These are phyloP conservation scores for Volucella inflata DNA, from an alignment of 2,888 invertebrate species.

Conservation along the genomic window DNA sequence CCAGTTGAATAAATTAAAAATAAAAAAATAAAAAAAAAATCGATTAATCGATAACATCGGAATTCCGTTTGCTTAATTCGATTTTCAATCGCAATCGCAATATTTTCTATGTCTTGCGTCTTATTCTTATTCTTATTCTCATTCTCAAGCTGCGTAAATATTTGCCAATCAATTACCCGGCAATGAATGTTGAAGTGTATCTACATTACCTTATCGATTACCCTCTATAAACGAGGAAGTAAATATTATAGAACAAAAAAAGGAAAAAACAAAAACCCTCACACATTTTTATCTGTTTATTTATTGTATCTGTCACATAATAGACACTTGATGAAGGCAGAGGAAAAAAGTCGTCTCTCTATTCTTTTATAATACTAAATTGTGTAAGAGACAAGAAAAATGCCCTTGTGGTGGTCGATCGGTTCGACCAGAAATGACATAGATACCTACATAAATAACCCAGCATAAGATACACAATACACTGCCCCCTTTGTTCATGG, in stretches of 20 bases:
- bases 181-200: slow-evolving; percentile 53
- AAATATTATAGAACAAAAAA: slow-evolving; percentile 30
- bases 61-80: too few species aligned
- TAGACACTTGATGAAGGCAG: background rate
- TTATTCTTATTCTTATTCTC: background rate
- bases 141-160: slow-evolving; percentile 28
- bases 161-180: slow-evolving; percentile 50
- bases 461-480: slow-evolving; percentile 10
- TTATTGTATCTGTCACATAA: slow-evolving; percentile 30
- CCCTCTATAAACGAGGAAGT: slow-evolving; percentile 57
- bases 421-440: slow-evolving; percentile 26
- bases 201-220: slow-evolving; percentile 59
- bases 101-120: too few species aligned
- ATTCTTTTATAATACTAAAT: slow-evolving; percentile 41
- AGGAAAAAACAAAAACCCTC: slow-evolving; percentile 10
- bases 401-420: slow-evolving; percentile 46
- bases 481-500: background rate
- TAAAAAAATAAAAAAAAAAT: too few species aligned
- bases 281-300: slow-evolving; percentile 43
- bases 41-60: too few species aligned
- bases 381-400: slow-evolving; percentile 62
- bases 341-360: background rate
- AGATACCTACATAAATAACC: slow-evolving; percentile 40
- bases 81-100: too few species aligned
- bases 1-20: too few species aligned